Percentiles rank a stretch among this genome's conserved stretches.
Conservation (phyloP, 2,113 vertebrate genomes). For the Tychaedon coryphoeus region DNA sequence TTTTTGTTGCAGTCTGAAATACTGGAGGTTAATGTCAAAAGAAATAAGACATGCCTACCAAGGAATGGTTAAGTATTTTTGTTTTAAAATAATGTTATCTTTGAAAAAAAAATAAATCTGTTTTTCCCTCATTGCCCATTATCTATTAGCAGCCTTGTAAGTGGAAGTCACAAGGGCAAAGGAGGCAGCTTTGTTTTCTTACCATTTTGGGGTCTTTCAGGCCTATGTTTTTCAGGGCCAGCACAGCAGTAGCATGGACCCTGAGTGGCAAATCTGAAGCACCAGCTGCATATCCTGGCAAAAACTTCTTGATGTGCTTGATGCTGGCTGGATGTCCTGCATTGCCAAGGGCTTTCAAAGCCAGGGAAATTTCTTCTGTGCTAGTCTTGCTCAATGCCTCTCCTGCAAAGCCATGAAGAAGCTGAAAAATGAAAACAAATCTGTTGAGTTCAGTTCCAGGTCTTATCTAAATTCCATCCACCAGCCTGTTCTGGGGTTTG, state of each 20-base stretch:
- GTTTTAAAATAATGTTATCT: background rate
- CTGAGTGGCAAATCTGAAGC: constrained; percentile 3
- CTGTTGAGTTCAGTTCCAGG: background rate
- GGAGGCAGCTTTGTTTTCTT: background rate
- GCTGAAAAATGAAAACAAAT: constrained; percentile 45
- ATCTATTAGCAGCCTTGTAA: background rate
- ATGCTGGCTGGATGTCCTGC: constrained; percentile 50
- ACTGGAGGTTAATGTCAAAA: background rate
- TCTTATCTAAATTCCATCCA: constrained; percentile 2
- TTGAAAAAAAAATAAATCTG: background rate
- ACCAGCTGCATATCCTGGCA: constrained; percentile 44
- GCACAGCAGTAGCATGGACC: constrained; percentile 21
- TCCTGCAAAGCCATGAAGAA: constrained; percentile 57
- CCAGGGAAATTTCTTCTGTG: constrained; percentile 50
- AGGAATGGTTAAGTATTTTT: background rate
- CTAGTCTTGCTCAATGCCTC: constrained; percentile 34
- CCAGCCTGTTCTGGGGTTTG: background rate
- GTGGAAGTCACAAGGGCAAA: background rate
- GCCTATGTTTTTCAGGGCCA: constrained; percentile 62
- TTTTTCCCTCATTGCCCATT: background rate
- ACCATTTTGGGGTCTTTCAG: constrained; percentile 60
- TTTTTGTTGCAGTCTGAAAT: constrained; percentile 1
- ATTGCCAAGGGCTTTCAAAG: constrained; percentile 68
- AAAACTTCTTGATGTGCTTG: constrained; percentile 68
- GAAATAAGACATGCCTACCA: background rate